Evolutionary conservation across 2,888 invertebrate species (phyloP), one percentile per base, ranked within the genome.

Genomic region (Callosobruchus maculatus): DNA sequence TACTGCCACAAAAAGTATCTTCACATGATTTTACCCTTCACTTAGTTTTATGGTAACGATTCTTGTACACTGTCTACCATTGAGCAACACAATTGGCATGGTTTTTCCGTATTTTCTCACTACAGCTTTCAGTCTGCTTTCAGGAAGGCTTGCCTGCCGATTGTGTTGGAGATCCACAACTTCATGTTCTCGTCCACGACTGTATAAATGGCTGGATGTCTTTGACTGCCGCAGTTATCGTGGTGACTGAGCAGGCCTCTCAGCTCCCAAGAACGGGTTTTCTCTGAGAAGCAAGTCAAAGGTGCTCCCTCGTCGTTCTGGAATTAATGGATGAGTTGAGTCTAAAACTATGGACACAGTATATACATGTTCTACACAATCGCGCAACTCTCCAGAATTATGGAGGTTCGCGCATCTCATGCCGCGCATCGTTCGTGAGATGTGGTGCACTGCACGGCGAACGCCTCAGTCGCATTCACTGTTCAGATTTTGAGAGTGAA

Each of bases 261-360:
- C 70, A 92, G 86, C 81, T 90, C 90, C 91, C 91, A 92, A 72
- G 87, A 86, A 66, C 88, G 88, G 2, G 86, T 86, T 21, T 81
- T 79, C 74, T 89, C 89, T 70, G 87, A 89, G 80, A 89, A 87
- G 80, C 92, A 92, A 89, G 92, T 90, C 74, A 92, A 81, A 13
- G 92, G 91, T 21, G 91, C 90, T n/a, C 92, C 92, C 84, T 91
- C 91, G 79, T 92, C 91, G 80, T 91, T 91, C 92, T 92, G 81
- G 72, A 68, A 68, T 68, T 1, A 20, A 68, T 21, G 21, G 7
- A 13, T 21, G 4, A 67, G n/a, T 2, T 21, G n/a, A 71, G 18
- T 49, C 20, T 22, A 20, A 18, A 30, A 70, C n/a, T n/a, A n/a
- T 21, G 2, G 5, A 68, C 20, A 9, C 68, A n/a, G n/a, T n/a